A percentile compares a stretch with the other conserved stretches of the same genome.
Conservation (phyloP, 2,888 invertebrate genomes). For the Gymnoscelis rufifasciata region DNA sequence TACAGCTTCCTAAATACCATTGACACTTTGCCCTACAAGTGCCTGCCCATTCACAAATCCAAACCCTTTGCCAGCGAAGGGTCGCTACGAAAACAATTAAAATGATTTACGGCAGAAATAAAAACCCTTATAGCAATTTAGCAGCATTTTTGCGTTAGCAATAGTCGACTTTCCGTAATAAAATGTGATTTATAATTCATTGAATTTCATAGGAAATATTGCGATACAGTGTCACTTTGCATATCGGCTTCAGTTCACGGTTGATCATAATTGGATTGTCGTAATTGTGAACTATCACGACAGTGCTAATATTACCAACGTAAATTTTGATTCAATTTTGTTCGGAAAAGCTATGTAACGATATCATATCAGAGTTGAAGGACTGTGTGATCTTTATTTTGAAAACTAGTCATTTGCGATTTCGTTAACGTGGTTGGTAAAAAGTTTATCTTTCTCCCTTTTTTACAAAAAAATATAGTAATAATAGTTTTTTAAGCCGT, state of each 20-base stretch:
- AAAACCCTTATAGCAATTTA: slow-evolving; percentile 67
- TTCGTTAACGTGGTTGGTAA: no score
- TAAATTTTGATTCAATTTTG: no score
- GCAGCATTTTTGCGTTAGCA: slow-evolving; percentile 62
- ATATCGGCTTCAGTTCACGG: neutral
- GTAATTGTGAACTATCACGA: neutral
- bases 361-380: no score
- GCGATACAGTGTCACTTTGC: neutral
- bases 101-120: slow-evolving; percentile 70
- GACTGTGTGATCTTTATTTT: no score
- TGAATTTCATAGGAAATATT: slow-evolving; percentile 36
- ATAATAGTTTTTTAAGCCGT: no score
- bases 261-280: neutral
- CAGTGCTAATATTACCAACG: no score
- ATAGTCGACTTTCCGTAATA: slow-evolving; percentile 59
- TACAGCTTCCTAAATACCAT: neutral
- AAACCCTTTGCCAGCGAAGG: slow-evolving; percentile 47
- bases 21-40: slow-evolving; percentile 17
- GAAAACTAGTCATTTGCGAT: no score
- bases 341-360: no score
- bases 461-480: no score
- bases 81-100: slow-evolving; percentile 64
- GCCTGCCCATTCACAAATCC: slow-evolving; percentile 28
- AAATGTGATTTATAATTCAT: slow-evolving; percentile 57
- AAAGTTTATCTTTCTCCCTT: no score